Percentiles rank a stretch among this genome's conserved stretches.
Evolutionary conservation across 2,888 invertebrate genomes (phyloP).

Genomic region (Oeneis ivallda): DNA sequence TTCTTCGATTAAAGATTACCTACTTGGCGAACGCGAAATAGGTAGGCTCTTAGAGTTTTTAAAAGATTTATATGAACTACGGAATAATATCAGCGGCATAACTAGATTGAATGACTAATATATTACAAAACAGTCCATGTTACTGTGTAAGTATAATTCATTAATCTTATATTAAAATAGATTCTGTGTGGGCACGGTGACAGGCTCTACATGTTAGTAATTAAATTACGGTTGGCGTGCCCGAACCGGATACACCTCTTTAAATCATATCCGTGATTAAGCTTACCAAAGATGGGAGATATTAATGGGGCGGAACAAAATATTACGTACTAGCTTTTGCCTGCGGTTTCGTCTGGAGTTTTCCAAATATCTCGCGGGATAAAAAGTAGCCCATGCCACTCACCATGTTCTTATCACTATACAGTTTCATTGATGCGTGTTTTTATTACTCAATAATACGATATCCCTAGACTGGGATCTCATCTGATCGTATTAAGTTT

Average conservation of each 20-base stretch:
- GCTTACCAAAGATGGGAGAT: constrained; percentile 33
- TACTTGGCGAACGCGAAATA: too few species aligned
- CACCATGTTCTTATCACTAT: too few species aligned
- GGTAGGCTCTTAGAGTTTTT: neutral
- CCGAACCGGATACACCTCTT: constrained; percentile 58
- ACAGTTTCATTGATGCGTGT: too few species aligned
- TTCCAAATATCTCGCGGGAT: too few species aligned
- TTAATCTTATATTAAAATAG: constrained; percentile 73
- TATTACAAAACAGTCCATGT: constrained; percentile 27
- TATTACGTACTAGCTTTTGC: neutral
- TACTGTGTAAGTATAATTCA: constrained; percentile 53
- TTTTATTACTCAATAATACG: too few species aligned
- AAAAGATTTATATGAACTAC: neutral
- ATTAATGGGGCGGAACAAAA: constrained; percentile 30
- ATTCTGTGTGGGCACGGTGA: constrained; percentile 72
- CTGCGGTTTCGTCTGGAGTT: too few species aligned
- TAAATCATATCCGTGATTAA: constrained; percentile 64
- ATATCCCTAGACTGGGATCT: too few species aligned
- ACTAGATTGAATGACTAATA: constrained; percentile 11
- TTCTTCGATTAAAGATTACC: too few species aligned
- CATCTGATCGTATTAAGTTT: too few species aligned
- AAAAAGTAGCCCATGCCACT: too few species aligned
- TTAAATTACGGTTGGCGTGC: constrained; percentile 72
- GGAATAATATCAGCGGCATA: constrained; percentile 13
- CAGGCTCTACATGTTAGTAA: constrained; percentile 64